Conservation (phyloP, 2,113 vertebrate species). For the Corvus hawaiiensis region DNA sequence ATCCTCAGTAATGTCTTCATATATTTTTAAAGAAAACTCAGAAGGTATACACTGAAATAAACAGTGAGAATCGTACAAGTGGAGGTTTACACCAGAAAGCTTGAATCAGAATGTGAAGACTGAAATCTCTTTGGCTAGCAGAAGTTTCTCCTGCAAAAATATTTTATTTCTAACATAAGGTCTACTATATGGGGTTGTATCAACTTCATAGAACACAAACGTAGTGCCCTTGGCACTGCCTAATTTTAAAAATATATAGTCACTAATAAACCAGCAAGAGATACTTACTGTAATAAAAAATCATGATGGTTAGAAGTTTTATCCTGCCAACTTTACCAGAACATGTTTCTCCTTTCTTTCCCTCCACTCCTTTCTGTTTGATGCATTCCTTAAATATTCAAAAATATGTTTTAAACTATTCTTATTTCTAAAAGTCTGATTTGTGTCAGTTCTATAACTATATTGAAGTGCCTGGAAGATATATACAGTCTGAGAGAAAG, state of each 20-base stretch:
- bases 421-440: constrained; percentile 15
- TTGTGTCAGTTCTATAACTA: constrained; percentile 7
- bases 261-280: not conserved
- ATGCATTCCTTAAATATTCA: not conserved
- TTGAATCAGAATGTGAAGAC: constrained; percentile 13
- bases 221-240: not conserved
- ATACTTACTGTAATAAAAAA: not conserved
- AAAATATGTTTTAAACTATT: not conserved
- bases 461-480: constrained; percentile 27
- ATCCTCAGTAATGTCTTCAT: constrained; percentile 62
- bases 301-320: not conserved
- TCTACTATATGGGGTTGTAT: constrained; percentile 26
- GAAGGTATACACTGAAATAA: constrained; percentile 48
- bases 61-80: not conserved
- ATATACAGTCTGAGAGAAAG: constrained; percentile 6
- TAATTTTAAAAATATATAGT: constrained; percentile 27
- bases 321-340: not conserved
- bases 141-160: constrained; percentile 33
- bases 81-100: constrained; percentile 1
- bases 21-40: constrained; percentile 62
- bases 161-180: constrained; percentile 20
- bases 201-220: constrained; percentile 9
- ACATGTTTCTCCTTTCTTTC: not conserved
- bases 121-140: constrained; percentile 21
- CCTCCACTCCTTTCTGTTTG: not conserved